Evolutionary conservation across 2,113 vertebrate genomes (phyloP), one percentile per base, ranked within the genome.

Genomic region (Sminthopsis crassicaudata): DNA sequence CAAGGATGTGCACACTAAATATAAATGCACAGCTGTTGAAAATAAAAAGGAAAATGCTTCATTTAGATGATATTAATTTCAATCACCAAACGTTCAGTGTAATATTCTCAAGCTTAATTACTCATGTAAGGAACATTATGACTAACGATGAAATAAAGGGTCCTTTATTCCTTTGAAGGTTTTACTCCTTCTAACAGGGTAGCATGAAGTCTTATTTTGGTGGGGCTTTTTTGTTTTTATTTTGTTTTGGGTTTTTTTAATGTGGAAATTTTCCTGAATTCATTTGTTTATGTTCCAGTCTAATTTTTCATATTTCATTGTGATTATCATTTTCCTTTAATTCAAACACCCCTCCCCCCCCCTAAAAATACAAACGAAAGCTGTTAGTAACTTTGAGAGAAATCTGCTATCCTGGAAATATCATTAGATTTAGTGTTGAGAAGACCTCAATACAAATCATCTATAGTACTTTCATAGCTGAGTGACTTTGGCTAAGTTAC

Each of bases 221-320:
- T 51, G 50, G 9, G 0, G 9, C n/a, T 9, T 10, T 51, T 51
- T 92, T 19, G 8, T 11, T 92, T 92, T 89, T 94, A 60, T 89
- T 95, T 97, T 98, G 98, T 97, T 98, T 19, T 84, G n/a, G n/a
- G 16, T 48, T 96, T 90, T 95, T 52, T 67, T 92, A 93, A 95
- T 94, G 67, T 55, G 95, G 46, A 91, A 93, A 91, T 42, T 26
- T 76, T 95, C 90, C 46, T 90, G 91, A 90, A 91, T 91, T 97
- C 97, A 97, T 51, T 95, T 95, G 93, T 96, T 98, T 95, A 96
- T 96, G 96, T 96, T 50, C 97, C 97, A 96, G 95, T 95, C 55
- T 46, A 67, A 94, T 93, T 96, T 95, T 94, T 97, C 54, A 0
- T 57, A 48, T 90, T 92, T 55, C 94, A 54, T 36, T 89, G 52